Base-by-base conservation (phyloP, 2,888 invertebrate genomes). In the Parascotia fuliginaria region DNA sequence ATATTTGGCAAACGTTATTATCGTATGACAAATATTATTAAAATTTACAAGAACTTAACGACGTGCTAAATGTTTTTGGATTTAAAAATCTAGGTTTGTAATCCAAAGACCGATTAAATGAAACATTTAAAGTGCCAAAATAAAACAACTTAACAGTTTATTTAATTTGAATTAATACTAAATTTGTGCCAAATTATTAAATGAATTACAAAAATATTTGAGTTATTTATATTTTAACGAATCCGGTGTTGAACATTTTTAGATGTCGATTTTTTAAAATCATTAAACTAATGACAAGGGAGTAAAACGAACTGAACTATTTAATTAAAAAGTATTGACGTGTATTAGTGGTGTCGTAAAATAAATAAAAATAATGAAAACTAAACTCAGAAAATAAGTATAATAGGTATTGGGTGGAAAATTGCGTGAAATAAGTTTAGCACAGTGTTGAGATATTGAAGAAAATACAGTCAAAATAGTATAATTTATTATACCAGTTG, bases 281-380 rank as follows among this genome's bases (percentile, higher is more conserved):
- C 79, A 79, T 79, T 73, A 74, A 77, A 74, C 55, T 79, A 81
- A 81, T 78, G 71, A 82, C 83, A 87, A 85, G 85, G 83, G 87
- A 86, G 75, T 86, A 83, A 87, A 89, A 89, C 80, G 89, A 87
- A 89, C 89, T 89, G 89, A 89, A 81, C 76, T 79, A 82, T 81
- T 82, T 77, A 79, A 83, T 73, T 78, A 78, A 77, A 81, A 73
- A 69, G 50, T 66, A 71, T 62, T 79, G 77, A 81, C 75, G 78
- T 80, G 76, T 83, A 81, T 69, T 72, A 75, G 80, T 86, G 87
- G 81, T 77, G 63, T 65, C 76, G 70, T 83, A 81, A 81, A 75
- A 68, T 70, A 71, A 33, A 52, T 46, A 56, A 44, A 65, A 63
- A 55, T 60, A 64, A 61, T 55, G 58, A 46, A 62, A 65, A 55